phyloP scores from a whole-genome alignment of 2,888 invertebrate genomes.

The Hypercompe scribonia region DNA sequence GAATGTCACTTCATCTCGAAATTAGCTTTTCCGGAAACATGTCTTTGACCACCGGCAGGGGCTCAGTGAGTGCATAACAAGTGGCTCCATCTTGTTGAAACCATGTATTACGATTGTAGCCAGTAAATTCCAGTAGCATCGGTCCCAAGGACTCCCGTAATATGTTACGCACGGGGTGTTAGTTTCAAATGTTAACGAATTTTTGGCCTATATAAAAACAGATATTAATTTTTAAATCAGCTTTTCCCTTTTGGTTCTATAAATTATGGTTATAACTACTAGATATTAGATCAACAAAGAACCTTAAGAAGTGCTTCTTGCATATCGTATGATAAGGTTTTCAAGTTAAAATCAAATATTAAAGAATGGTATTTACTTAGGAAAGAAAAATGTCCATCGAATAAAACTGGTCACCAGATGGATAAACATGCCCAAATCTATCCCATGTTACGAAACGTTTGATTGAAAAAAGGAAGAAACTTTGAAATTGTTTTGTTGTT shows the following conservation, averaged over 20 bases:
- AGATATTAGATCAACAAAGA: not conserved
- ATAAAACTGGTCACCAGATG: not conserved
- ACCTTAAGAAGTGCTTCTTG: not conserved
- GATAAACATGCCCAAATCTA: slow-evolving; percentile 1
- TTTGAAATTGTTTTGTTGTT: slow-evolving; percentile 21
- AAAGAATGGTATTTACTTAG: not conserved
- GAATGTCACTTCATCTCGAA: too few species aligned
- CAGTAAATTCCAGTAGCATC: too few species aligned
- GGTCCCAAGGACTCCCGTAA: too few species aligned
- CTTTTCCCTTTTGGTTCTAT: not conserved
- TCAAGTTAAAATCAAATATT: not conserved
- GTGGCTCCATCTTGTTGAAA: too few species aligned
- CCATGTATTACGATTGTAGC: too few species aligned
- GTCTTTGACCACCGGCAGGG: too few species aligned
- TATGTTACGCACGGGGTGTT: too few species aligned
- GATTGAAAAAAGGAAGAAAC: slow-evolving; percentile 11
- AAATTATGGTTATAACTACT: not conserved
- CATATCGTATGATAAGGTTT: not conserved
- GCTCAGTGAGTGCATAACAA: too few species aligned
- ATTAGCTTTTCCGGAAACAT: too few species aligned
- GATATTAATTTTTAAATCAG: not conserved
- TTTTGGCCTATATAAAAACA: not conserved
- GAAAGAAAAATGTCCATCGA: not conserved
- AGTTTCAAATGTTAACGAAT: too few species aligned
- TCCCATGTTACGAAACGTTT: not conserved